A percentile compares a stretch with the other conserved stretches of the same genome.
Evolutionary conservation across 2,888 invertebrate species (phyloP).

Genomic region (Lycocerus yunnanus): DNA sequence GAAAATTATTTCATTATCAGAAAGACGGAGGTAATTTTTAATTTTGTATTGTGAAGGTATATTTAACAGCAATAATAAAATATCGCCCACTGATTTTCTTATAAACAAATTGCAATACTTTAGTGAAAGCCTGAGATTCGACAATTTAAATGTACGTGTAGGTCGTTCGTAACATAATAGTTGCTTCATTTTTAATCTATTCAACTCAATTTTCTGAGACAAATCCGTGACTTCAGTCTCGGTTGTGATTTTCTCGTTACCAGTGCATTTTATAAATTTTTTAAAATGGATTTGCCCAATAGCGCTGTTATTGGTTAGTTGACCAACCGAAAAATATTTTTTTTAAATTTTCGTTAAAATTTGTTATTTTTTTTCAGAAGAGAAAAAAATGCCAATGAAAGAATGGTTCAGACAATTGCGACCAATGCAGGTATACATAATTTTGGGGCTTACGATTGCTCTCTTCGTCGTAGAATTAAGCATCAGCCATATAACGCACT

Average conservation of each 20-base stretch:
- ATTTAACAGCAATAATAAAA: background rate
- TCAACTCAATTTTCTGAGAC: background rate
- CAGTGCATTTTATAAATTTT: background rate
- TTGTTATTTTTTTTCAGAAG: slow-evolving; percentile 38
- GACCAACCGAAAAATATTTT: background rate
- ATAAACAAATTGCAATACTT: background rate
- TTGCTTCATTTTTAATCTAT: background rate
- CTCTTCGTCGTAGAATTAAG: slow-evolving; percentile 84
- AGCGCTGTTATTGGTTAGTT: background rate
- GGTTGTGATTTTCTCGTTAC: background rate
- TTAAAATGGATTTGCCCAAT: background rate
- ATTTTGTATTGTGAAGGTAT: background rate
- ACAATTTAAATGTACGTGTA: background rate
- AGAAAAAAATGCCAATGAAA: slow-evolving; percentile 71
- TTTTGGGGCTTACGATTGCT: slow-evolving; percentile 71
- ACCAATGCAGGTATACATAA: slow-evolving; percentile 74
- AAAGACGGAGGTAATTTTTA: background rate
- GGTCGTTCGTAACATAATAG: background rate
- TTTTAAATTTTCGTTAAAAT: too few species aligned
- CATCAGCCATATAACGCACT: slow-evolving; percentile 88
- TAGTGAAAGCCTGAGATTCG: background rate
- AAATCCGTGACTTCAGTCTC: background rate
- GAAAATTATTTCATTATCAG: background rate
- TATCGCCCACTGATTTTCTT: background rate
- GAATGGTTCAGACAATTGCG: slow-evolving; percentile 75